Evolutionary conservation across 2,888 invertebrate species (phyloP), one percentile per base, ranked within the genome.

Genomic region (Alitta virens): DNA sequence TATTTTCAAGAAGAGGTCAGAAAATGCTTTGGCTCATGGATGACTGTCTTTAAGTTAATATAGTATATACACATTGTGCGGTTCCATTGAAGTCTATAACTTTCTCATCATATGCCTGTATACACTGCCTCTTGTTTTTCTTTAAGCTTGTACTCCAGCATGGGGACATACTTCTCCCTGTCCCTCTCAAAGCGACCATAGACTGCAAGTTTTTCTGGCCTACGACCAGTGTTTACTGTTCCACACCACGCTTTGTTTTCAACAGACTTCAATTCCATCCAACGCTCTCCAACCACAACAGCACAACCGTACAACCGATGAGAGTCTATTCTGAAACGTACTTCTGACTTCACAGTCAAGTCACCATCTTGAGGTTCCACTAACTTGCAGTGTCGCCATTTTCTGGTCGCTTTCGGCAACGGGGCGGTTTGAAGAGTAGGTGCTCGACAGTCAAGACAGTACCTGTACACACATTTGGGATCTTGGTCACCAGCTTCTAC

Each of bases 361-460:
- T 68, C 63, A n/a, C 68, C 71, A 2, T 40, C n/a, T 43, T 68
- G 26, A 12, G 71, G 71, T 38, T 69, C 68, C 2, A 71, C 27
- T 38, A 71, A 43, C n/a, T 55, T 50, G 51, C 70, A 66, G 49
- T 66, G 59, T 16, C 58, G 59, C 67, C 68, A 71, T 40, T 67
- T 56, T 25, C 56, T 68, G 21, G 68, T 65, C 5, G 63, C 59
- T 38, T 65, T 65, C 2, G 71, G 70, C 25, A 67, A 56, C 14
- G 56, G 33, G 16, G 12, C 26, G 1, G 63, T 25, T n/a, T 65
- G 52, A 43, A 56, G 40, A 16, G 27, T 27, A 3, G 65, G 54
- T 5, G 46, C 23, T 3, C 38, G 26, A 54, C 68, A 70, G 24
- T 66, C 65, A n/a, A 69, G 26, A 14, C 65, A 40, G 40, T 64